Evolutionary conservation across 2,113 vertebrate species (phyloP), one percentile per base, ranked within the genome.

Genomic region (Neogobius melanostomus): DNA sequence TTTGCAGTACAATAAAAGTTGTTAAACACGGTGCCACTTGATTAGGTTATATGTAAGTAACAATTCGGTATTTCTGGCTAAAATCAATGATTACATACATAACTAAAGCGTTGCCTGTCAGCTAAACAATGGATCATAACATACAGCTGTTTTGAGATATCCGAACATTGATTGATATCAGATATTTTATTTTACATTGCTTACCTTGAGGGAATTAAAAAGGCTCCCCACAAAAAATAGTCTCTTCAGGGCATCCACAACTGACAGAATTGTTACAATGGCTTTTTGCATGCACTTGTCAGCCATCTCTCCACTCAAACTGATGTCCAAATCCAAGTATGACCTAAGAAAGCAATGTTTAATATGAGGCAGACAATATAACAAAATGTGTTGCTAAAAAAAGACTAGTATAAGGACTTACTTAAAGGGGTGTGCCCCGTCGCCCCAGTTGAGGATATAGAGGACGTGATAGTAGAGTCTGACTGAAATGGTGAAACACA

Each of bases 161-260:
- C 21, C 21, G 2, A 21, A 21, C 21, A 21, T 21, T 21, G 21
- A 21, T 21, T 21, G 28, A 36, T 2, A 36, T 36, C 28, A 2
- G 28, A 36, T 36, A 36, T 47, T 1, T 47, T 8, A 47, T 47
- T 47, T 47, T 47, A 8, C 46, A 47, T 42, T 14, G 16, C 82
- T 87, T 81, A 98, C 96, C 95, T 98, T 98, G 14, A 97, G 85
- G 21, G 96, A 98, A 69, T 96, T 93, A 66, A 95, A 91, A 43
- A 96, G 75, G 82, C 92, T 94, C 65, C 89, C 88, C 6, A 97
- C 95, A 36, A 97, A 93, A 79, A 96, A 83, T 74, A 96, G 94
- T 68, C 86, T 92, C 74, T 94, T 92, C 64, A 97, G 85, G 70
- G 92, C 82, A 9, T 90, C 90, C 7, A 87, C 54, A 0, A 89